Percentiles rank a stretch among this genome's conserved stretches.
Evolutionary conservation across 2,888 invertebrate genomes (phyloP).

Genomic region (Cephus runcator): DNA sequence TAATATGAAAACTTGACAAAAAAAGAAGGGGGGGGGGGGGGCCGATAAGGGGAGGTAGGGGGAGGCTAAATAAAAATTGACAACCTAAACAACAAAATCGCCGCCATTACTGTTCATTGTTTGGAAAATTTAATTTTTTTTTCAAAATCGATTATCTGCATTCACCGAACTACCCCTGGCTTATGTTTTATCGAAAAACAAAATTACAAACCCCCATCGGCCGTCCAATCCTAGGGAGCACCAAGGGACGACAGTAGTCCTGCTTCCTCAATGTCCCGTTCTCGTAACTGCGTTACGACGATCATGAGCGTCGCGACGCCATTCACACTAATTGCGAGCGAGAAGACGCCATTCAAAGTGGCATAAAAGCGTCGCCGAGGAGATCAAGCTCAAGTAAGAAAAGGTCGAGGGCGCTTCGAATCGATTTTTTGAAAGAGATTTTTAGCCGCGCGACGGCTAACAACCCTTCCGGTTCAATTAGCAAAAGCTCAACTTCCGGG

Average conservation of each 20-base stretch:
- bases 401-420: neutral
- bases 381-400: neutral
- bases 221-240: neutral
- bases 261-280: neutral
- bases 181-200: neutral
- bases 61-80: neutral
- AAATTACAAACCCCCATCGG: no score
- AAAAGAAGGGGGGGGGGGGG: no score
- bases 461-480: neutral
- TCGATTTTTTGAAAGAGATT: neutral
- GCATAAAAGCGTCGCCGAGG: neutral
- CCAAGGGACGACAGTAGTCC: neutral
- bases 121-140: neutral
- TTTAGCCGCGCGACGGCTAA: neutral
- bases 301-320: neutral
- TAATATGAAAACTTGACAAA: neutral
- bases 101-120: neutral
- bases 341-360: neutral
- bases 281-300: neutral
- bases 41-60: no score
- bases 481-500: neutral
- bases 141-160: neutral
- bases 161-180: neutral
- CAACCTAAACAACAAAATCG: neutral
- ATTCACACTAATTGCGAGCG: neutral